These are phyloP conservation scores for Quiscalus mexicanus DNA, from an alignment of 2,113 vertebrate genomes.

Conservation along the genomic window DNA sequence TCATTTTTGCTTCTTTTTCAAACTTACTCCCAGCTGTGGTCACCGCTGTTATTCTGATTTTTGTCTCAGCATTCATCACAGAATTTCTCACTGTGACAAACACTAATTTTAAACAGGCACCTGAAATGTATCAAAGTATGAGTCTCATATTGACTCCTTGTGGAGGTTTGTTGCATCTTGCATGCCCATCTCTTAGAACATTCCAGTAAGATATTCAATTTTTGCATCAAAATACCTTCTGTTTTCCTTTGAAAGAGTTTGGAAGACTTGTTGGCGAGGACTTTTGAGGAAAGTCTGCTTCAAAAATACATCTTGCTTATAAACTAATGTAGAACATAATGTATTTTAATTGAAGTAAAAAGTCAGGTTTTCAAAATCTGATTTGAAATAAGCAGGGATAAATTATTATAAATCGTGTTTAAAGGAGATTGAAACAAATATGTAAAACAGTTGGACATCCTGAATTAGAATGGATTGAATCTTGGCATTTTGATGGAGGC, in stretches of 20 bases:
- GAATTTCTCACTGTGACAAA: slow-evolving; percentile 21
- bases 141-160: not conserved
- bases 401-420: not conserved
- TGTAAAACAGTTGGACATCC: not conserved
- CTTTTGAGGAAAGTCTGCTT: not conserved
- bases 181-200: not conserved
- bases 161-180: not conserved
- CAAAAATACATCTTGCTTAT: not conserved
- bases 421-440: not conserved
- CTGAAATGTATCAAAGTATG: slow-evolving; percentile 21
- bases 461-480: not conserved
- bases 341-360: not conserved
- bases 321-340: not conserved
- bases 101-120: slow-evolving; percentile 13
- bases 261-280: not conserved
- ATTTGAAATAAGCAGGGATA: not conserved
- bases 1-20: slow-evolving; percentile 40
- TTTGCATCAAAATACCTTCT: not conserved
- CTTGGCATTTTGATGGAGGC: not conserved
- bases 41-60: not conserved
- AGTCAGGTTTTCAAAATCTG: not conserved
- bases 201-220: not conserved
- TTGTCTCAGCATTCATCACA: not conserved
- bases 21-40: slow-evolving; percentile 19
- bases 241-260: not conserved